Conservation (phyloP, 2,113 vertebrate species). For the Mugil cephalus region DNA sequence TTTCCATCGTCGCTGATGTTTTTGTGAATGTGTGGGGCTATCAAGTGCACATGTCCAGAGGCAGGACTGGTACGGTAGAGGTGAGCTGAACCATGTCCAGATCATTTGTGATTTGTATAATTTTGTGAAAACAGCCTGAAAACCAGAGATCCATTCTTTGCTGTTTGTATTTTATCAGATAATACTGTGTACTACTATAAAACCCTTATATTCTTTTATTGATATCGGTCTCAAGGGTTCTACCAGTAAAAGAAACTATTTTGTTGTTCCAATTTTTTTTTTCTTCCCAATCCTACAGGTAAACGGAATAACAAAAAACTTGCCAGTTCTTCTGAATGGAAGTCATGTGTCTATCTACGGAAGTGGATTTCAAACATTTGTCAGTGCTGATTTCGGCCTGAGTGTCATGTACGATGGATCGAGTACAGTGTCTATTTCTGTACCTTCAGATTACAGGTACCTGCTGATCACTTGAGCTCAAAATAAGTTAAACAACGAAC, state of each 20-base stretch:
- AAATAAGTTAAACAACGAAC: too few species aligned
- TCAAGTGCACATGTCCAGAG: conserved; percentile 53
- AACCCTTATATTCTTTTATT: too few species aligned
- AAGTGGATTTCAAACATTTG: conserved; percentile 44
- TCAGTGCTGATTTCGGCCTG: conserved; percentile 66
- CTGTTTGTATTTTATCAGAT: too few species aligned
- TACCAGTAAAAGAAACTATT: background rate
- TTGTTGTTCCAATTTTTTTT: background rate
- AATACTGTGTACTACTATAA: too few species aligned
- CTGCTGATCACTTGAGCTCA: background rate
- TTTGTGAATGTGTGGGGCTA: conserved; percentile 68
- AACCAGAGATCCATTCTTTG: background rate
- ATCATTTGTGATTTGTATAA: too few species aligned
- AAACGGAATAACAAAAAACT: conserved; percentile 56
- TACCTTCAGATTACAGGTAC: conserved; percentile 67
- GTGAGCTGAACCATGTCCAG: conserved; percentile 34
- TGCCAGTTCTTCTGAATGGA: conserved; percentile 63
- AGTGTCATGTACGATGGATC: conserved; percentile 68
- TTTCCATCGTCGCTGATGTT: conserved; percentile 68
- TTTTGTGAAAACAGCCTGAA: too few species aligned
- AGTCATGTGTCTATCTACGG: conserved; percentile 53
- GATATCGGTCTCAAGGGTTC: too few species aligned
- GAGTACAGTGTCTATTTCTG: conserved; percentile 54
- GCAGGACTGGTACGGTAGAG: conserved; percentile 28
- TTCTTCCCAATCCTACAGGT: conserved; percentile 48